These are phyloP conservation scores for Ondatra zibethicus DNA, from an alignment of 2,113 vertebrate genomes.

Conservation along the genomic window DNA sequence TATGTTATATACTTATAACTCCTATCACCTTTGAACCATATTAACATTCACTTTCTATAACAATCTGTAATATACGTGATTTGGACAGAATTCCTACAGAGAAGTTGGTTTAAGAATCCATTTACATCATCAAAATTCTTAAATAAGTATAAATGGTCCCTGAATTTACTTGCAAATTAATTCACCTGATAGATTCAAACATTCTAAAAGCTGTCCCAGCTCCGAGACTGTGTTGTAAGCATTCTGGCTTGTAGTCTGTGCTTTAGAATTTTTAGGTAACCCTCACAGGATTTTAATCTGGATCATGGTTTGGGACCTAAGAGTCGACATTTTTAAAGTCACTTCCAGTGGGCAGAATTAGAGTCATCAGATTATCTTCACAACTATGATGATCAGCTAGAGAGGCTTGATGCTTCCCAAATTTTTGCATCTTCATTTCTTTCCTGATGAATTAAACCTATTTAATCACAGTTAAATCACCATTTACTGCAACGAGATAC, in stretches of 20 bases:
- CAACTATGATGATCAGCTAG: neutral
- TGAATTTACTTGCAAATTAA: neutral
- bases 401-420: neutral
- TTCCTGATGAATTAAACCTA: neutral
- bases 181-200: neutral
- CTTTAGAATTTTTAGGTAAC: neutral
- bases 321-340: neutral
- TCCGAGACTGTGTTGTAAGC: neutral
- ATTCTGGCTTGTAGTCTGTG: neutral
- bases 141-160: neutral
- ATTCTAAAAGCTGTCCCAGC: neutral
- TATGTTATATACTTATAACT: neutral
- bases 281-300: neutral
- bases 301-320: neutral
- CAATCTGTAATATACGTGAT: neutral
- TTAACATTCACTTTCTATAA: neutral
- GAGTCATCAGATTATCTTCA: neutral
- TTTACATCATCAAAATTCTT: neutral
- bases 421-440: neutral
- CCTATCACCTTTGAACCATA: neutral
- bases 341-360: neutral
- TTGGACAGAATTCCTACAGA: neutral
- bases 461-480: neutral
- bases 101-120: neutral
- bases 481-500: neutral